Percentiles rank a stretch among this genome's conserved stretches.
Conservation (phyloP, 2,113 vertebrate species). For the Ovis aries region DNA sequence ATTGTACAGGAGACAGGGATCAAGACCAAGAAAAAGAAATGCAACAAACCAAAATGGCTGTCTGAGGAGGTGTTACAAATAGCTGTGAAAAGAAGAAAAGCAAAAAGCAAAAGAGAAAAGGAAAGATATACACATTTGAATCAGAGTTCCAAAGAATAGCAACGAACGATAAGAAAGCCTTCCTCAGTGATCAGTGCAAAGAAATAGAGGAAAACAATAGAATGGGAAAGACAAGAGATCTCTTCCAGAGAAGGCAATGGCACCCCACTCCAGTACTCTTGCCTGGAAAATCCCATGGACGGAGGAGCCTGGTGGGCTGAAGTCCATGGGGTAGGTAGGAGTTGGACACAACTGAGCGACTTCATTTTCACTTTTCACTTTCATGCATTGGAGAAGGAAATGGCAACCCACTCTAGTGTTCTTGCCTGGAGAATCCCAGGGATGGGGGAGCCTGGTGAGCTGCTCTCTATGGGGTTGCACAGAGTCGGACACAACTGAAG, state of each 20-base stretch:
- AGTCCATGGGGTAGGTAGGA: no score
- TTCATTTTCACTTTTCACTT: no score
- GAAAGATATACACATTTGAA: neutral
- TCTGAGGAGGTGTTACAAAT: neutral
- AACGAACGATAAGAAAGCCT: neutral
- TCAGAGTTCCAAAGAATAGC: neutral
- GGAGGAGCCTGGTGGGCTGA: no score
- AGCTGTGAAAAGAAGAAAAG: neutral
- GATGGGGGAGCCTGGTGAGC: no score
- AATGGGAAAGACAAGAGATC: neutral
- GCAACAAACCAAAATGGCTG: neutral
- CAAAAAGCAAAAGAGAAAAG: neutral
- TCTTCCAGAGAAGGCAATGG: neutral
- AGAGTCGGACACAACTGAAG: accelerated
- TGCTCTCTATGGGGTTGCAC: no score
- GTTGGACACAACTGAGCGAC: no score
- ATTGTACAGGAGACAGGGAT: neutral
- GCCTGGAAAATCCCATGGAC: no score
- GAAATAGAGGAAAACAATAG: neutral
- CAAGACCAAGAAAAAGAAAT: neutral
- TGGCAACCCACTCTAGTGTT: no score
- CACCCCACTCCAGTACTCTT: no score
- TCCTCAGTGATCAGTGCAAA: neutral
- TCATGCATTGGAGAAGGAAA: no score
- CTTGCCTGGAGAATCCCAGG: no score